These are phyloP conservation scores for Tautogolabrus adspersus DNA, from an alignment of 2,113 vertebrate species.

Conservation along the genomic window DNA sequence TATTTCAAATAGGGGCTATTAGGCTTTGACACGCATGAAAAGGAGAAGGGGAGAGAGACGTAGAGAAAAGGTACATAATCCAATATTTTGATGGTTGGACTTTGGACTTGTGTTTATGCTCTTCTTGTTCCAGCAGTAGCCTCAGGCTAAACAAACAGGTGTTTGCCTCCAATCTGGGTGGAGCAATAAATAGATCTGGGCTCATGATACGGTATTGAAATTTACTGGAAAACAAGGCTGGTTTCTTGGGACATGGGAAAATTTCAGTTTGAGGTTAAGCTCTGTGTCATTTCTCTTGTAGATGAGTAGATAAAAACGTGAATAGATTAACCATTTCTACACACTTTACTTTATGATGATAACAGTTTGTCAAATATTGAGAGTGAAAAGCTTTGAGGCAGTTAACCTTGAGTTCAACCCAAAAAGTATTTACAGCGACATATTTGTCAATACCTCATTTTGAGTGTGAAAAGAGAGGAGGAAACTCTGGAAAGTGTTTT, in stretches of 20 bases:
- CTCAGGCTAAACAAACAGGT: slow-evolving; percentile 68
- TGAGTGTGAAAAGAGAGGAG: slow-evolving; percentile 71
- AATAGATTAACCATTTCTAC: not conserved
- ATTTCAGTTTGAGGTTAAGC: not conserved
- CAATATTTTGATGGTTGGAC: slow-evolving; percentile 36
- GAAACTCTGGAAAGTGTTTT: slow-evolving; percentile 80
- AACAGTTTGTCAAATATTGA: slow-evolving; percentile 13
- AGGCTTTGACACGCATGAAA: slow-evolving; percentile 39
- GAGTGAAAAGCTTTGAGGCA: slow-evolving; percentile 44
- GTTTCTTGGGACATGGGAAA: slow-evolving; percentile 15
- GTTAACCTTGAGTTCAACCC: slow-evolving; percentile 52
- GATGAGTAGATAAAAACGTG: slow-evolving; percentile 1
- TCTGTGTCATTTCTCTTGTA: not conserved
- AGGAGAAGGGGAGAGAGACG: slow-evolving; percentile 23
- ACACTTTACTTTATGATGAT: not conserved
- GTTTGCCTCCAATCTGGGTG: slow-evolving; percentile 51
- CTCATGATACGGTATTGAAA: slow-evolving; percentile 37
- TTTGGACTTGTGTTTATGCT: slow-evolving; percentile 15
- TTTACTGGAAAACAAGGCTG: slow-evolving; percentile 30
- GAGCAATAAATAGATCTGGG: slow-evolving; percentile 48
- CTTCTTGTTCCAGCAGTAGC: slow-evolving; percentile 39
- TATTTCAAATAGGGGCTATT: slow-evolving; percentile 54
- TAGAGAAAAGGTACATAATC: slow-evolving; percentile 24
- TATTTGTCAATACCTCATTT: slow-evolving; percentile 67
- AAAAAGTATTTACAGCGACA: slow-evolving; percentile 55